These are phyloP conservation scores for Dendropsophus ebraccatus DNA, from an alignment of 2,113 vertebrate genomes.

Conservation along the genomic window DNA sequence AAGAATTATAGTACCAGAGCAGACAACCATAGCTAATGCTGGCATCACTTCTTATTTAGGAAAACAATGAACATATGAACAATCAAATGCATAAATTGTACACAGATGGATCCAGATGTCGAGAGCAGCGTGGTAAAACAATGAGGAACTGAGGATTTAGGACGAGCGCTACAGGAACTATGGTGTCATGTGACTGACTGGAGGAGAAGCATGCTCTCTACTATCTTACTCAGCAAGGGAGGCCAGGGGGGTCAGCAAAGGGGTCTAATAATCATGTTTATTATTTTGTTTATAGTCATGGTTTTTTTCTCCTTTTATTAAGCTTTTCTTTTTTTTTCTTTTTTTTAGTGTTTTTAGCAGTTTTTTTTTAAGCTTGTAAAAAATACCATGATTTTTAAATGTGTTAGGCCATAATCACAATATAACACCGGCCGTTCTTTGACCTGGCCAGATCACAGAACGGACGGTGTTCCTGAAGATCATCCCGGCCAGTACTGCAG, in stretches of 20 bases:
- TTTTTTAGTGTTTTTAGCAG: too few relatives aligned
- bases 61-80: slow-evolving; percentile 4
- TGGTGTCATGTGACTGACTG: slow-evolving; percentile 4
- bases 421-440: too few relatives aligned
- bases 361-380: too few relatives aligned
- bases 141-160: background rate
- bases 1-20: slow-evolving; percentile 14
- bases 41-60: slow-evolving; percentile 39
- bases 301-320: too few relatives aligned
- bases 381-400: too few relatives aligned
- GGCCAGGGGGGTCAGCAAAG: background rate
- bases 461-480: too few relatives aligned
- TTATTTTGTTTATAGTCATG: slow-evolving; percentile 8
- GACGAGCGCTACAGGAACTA: background rate
- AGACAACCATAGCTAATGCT: slow-evolving; percentile 41
- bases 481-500: too few relatives aligned
- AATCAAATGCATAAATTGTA: slow-evolving; percentile 20
- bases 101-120: slow-evolving; percentile 33
- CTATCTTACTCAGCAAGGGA: background rate
- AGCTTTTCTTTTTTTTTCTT: too few relatives aligned
- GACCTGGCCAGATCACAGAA: too few relatives aligned
- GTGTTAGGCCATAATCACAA: too few relatives aligned
- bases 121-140: slow-evolving; percentile 2
- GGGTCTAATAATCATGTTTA: slow-evolving; percentile 37
- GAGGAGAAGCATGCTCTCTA: background rate